Evolutionary conservation across 2,888 invertebrate species (phyloP).

Genomic region (Onchidella celtica): DNA sequence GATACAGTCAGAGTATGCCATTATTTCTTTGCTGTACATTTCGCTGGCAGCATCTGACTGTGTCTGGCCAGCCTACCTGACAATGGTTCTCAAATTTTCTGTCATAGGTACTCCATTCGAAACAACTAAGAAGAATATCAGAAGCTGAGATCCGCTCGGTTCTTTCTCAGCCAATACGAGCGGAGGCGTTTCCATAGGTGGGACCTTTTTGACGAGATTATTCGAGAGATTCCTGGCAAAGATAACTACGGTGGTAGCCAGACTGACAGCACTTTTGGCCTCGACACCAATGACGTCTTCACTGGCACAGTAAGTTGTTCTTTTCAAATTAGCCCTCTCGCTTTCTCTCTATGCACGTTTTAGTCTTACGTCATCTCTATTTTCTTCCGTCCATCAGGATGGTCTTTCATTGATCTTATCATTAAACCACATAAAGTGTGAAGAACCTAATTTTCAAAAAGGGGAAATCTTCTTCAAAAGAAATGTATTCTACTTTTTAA

Average conservation of each 20-base stretch:
- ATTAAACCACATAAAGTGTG: no score
- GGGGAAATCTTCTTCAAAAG: no score
- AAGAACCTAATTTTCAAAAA: no score
- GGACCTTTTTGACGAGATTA: constrained; percentile 59
- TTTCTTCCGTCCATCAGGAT: no score
- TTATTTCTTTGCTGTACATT: no score
- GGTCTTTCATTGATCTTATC: no score
- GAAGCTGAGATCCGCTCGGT: constrained; percentile 6
- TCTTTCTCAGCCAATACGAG: not conserved
- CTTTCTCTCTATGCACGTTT: no score
- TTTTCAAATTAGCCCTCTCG: not conserved
- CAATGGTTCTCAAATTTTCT: constrained; percentile 17
- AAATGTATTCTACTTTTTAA: no score
- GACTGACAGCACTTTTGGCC: constrained; percentile 55
- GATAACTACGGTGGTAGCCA: constrained; percentile 60
- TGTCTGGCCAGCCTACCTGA: no score
- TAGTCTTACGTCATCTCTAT: no score
- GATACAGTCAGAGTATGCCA: no score
- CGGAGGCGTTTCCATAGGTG: not conserved
- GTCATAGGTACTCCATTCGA: not conserved
- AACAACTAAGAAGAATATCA: constrained; percentile 24
- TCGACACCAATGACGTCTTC: constrained; percentile 10
- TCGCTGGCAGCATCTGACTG: no score
- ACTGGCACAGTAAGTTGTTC: not conserved
- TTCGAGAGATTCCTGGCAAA: constrained; percentile 64